A percentile compares a stretch with the other conserved stretches of the same genome.
phyloP scores from a whole-genome alignment of 2,113 vertebrate genomes.

The Antennarius striatus region DNA sequence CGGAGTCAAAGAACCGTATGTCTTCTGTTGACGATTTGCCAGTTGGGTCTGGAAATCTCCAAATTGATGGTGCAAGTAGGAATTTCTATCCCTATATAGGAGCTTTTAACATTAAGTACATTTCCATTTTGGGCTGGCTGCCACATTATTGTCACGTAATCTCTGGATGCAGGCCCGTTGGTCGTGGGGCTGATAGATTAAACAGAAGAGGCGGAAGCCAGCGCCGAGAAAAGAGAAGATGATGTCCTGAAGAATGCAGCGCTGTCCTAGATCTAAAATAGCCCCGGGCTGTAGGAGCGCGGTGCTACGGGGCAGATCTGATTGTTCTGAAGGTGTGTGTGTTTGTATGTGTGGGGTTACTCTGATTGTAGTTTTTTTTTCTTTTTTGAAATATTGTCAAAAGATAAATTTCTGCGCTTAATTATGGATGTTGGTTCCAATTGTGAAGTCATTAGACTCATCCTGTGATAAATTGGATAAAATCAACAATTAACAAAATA shows the following conservation, averaged over 20 bases:
- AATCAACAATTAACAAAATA: background rate
- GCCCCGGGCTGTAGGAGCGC: slow-evolving; percentile 47
- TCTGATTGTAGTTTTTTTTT: slow-evolving; percentile 40
- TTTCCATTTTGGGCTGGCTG: slow-evolving; percentile 30
- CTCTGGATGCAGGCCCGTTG: slow-evolving; percentile 37
- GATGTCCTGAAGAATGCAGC: slow-evolving; percentile 53
- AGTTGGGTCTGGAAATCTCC: background rate
- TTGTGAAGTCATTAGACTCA: background rate
- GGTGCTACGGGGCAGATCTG: slow-evolving; percentile 52
- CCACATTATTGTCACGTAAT: slow-evolving; percentile 42
- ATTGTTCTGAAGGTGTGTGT: slow-evolving; percentile 26
- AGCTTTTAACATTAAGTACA: slow-evolving; percentile 1
- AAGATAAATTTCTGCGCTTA: slow-evolving; percentile 17
- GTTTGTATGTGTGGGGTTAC: background rate
- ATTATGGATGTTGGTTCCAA: slow-evolving; percentile 22
- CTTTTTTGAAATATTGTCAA: background rate
- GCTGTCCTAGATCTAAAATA: slow-evolving; percentile 75
- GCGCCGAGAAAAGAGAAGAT: slow-evolving; percentile 40
- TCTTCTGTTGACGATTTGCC: no score
- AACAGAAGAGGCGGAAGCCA: slow-evolving; percentile 36
- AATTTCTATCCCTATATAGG: slow-evolving; percentile 15
- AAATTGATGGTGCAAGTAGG: slow-evolving; percentile 15
- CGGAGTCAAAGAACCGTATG: no score
- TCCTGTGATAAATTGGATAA: background rate
- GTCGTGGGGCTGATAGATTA: slow-evolving; percentile 53